Conservation (phyloP, 1,140 invertebrate species). For the Aleiodes sp. region DNA sequence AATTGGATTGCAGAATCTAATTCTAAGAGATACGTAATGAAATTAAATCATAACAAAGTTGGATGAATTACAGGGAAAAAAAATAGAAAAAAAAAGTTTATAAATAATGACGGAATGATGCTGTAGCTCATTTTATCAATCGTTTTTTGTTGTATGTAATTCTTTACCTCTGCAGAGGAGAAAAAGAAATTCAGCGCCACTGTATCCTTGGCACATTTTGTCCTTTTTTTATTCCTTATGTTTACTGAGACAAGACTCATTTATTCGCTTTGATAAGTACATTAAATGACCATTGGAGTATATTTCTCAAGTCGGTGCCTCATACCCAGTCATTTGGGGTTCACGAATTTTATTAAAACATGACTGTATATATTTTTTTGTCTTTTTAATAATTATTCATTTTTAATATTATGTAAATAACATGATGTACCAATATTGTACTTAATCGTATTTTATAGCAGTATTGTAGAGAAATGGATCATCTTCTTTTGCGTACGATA, state of each 20-base stretch:
- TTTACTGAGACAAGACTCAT: not conserved
- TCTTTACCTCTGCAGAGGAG: not conserved
- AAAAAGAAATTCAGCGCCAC: not conserved
- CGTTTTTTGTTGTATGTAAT: not conserved
- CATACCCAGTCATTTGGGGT: not conserved
- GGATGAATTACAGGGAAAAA: not conserved
- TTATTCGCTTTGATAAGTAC: not conserved
- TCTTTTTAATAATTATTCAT: not conserved
- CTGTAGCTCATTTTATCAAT: not conserved
- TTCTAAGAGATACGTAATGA: not conserved
- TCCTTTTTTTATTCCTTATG: not conserved
- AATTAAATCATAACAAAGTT: not conserved
- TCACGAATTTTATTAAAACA: not conserved
- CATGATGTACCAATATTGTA: not conserved
- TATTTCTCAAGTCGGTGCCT: not conserved
- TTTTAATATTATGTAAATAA: not conserved
- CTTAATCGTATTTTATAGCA: not conserved
- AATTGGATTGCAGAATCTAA: not conserved
- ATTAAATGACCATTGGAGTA: not conserved
- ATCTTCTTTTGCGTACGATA: not conserved
- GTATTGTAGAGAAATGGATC: not conserved
- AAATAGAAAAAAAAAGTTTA: not conserved
- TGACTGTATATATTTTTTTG: not conserved
- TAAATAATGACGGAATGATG: not conserved
- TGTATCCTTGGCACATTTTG: constrained; percentile 4